Evolutionary conservation across 2,888 invertebrate species (phyloP).

Genomic region (Bruchidius siliquastri): DNA sequence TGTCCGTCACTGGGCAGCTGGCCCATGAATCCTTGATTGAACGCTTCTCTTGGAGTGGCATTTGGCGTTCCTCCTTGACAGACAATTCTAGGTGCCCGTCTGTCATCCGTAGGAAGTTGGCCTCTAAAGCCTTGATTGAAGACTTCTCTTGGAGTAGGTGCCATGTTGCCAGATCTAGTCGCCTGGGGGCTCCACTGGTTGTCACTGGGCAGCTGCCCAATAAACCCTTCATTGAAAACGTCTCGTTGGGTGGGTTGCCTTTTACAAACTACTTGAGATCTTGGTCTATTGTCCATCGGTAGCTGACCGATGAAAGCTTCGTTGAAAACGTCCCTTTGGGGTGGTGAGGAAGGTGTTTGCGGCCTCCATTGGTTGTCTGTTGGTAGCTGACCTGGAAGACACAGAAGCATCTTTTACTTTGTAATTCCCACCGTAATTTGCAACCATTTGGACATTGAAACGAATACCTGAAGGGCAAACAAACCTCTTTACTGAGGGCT

Average conservation of each 20-base stretch:
- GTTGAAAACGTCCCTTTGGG: not conserved
- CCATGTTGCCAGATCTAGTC: no score
- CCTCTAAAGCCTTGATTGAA: not conserved
- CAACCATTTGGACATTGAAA: no score
- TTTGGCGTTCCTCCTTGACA: not conserved
- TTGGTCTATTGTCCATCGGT: not conserved
- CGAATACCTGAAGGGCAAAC: no score
- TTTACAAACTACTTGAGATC: not conserved
- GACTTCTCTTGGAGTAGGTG: not conserved
- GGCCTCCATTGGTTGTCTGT: not conserved
- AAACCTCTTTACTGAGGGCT: no score
- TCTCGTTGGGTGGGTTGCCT: not conserved
- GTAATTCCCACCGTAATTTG: no score
- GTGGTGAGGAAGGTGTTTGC: not conserved
- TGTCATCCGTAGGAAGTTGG: not conserved
- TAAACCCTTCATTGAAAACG: not conserved
- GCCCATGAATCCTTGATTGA: not conserved
- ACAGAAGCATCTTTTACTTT: no score
- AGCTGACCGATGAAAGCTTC: not conserved
- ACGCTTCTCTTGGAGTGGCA: not conserved
- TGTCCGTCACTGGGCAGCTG: not conserved
- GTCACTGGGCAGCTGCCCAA: not conserved
- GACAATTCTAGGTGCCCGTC: not conserved
- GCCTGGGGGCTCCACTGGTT: not conserved
- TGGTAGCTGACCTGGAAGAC: not conserved